phyloP scores from a whole-genome alignment of 2,888 invertebrate genomes.

The Marronus borbonicus region DNA sequence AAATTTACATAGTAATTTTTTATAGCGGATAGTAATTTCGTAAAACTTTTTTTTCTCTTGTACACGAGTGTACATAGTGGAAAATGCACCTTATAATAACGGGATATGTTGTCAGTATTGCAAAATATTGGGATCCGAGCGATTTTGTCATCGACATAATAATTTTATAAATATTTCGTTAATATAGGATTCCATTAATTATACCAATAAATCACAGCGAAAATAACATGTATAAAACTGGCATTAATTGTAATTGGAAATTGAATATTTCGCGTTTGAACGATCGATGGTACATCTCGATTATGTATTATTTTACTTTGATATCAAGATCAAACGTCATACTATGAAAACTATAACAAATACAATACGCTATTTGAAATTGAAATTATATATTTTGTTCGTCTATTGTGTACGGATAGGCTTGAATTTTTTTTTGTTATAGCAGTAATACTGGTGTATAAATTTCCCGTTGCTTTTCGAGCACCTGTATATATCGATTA shows the following conservation, averaged over 20 bases:
- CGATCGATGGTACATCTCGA: not conserved
- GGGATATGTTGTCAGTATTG: too few species aligned
- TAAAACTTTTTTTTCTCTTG: too few species aligned
- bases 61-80: too few species aligned
- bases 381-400: conserved; percentile 11
- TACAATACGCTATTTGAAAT: not conserved
- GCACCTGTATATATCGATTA: too few species aligned
- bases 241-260: conserved; percentile 13
- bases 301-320: conserved; percentile 7
- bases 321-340: conserved; percentile 26
- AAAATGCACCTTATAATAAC: too few species aligned
- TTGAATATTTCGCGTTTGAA: conserved; percentile 17
- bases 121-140: not conserved
- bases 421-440: too few species aligned
- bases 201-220: conserved; percentile 1
- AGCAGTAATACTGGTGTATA: too few species aligned
- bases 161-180: not conserved
- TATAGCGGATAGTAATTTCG: too few species aligned
- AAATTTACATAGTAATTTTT: too few species aligned
- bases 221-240: not conserved
- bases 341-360: conserved; percentile 2
- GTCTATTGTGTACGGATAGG: not conserved
- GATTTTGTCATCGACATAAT: not conserved
- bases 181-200: conserved; percentile 14
- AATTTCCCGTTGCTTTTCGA: too few species aligned